A percentile compares a stretch with the other conserved stretches of the same genome.
Conservation (phyloP, 2,888 invertebrate species). For the Coelogynopora nodosa region DNA sequence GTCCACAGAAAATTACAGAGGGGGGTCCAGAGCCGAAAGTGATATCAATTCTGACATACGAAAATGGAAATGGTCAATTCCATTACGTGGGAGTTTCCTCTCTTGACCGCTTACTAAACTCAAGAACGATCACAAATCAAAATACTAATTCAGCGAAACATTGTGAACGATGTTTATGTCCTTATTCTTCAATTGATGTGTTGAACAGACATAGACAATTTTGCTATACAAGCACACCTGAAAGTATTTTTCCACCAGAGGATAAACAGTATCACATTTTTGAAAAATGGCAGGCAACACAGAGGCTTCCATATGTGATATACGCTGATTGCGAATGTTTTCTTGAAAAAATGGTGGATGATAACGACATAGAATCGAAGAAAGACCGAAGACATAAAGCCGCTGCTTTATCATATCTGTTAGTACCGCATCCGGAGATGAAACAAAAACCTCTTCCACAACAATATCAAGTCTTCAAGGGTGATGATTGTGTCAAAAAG, state of each 20-base stretch:
- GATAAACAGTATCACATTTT: too few species aligned
- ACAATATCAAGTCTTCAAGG: neutral
- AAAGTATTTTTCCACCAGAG: too few species aligned
- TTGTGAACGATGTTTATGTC: too few species aligned
- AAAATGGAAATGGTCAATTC: too few species aligned
- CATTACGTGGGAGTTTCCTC: neutral
- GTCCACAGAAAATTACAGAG: too few species aligned
- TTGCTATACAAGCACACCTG: too few species aligned
- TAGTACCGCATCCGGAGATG: neutral
- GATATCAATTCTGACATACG: too few species aligned
- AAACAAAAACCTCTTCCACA: neutral
- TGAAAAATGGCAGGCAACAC: neutral
- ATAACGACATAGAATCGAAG: too few species aligned
- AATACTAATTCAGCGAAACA: neutral
- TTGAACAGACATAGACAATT: too few species aligned
- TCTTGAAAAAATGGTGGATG: neutral
- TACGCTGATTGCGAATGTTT: neutral
- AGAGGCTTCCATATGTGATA: neutral
- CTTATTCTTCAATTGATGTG: too few species aligned
- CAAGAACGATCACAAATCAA: neutral
- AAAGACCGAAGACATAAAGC: neutral
- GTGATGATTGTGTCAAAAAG: neutral
- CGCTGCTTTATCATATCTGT: neutral
- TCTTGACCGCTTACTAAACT: neutral
- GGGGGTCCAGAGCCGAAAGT: too few species aligned